Evolutionary conservation across 2,888 invertebrate genomes (phyloP).

Genomic region (Branchipolynoe longqiensis): DNA sequence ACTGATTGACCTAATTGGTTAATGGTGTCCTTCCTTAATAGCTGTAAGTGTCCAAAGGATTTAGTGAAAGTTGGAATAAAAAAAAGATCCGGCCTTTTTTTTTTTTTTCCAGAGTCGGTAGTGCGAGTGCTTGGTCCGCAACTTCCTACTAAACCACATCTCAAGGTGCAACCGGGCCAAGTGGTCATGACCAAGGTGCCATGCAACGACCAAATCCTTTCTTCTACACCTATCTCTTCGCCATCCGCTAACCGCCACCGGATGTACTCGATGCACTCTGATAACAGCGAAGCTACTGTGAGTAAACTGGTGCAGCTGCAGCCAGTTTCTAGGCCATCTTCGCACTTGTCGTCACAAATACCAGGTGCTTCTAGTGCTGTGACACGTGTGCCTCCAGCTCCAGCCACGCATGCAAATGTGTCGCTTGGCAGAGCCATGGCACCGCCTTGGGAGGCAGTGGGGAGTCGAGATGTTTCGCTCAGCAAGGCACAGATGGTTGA

Average conservation of each 20-base stretch:
- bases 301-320: neutral
- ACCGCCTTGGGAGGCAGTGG: neutral
- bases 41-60: too few relatives aligned
- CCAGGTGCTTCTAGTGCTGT: too few relatives aligned
- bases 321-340: neutral
- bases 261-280: neutral
- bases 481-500: neutral
- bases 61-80: too few relatives aligned
- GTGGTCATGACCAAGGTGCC: conserved; percentile 41
- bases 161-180: conserved; percentile 11
- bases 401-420: neutral
- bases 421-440: neutral
- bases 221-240: conserved; percentile 36
- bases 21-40: too few relatives aligned
- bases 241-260: conserved; percentile 18
- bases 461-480: neutral
- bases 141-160: neutral
- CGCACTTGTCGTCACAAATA: too few relatives aligned
- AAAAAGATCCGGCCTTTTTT: too few relatives aligned
- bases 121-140: neutral
- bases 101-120: conserved; percentile 1
- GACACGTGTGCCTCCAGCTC: neutral
- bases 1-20: too few relatives aligned
- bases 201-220: conserved; percentile 21
- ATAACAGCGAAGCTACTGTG: neutral